Conservation (phyloP, 2,797 vertebrate genomes). For the Xerus rutilus region DNA sequence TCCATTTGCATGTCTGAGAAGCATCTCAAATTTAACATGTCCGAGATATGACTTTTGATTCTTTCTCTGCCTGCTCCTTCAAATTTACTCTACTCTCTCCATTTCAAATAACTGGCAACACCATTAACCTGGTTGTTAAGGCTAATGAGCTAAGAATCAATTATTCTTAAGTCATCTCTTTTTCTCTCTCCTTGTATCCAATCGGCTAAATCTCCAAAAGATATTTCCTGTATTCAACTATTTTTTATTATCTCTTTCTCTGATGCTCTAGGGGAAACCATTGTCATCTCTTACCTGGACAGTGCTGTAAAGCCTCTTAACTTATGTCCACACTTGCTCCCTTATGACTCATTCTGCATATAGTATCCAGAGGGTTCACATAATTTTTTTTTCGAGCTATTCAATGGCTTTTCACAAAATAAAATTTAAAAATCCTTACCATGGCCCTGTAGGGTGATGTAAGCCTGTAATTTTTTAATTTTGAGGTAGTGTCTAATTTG, state of each 20-base stretch:
- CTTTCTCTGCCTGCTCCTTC: not conserved
- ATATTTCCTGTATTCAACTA: not conserved
- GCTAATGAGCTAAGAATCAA: not conserved
- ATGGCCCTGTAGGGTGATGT: too few species aligned
- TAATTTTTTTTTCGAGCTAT: not conserved
- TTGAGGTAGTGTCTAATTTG: not conserved
- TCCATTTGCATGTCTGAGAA: not conserved
- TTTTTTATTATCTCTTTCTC: not conserved
- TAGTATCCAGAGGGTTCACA: not conserved
- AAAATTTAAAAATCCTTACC: constrained; percentile 9
- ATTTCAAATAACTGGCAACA: constrained; percentile 21
- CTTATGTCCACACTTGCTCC: not conserved
- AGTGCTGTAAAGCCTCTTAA: not conserved
- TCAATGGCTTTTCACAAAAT: not conserved
- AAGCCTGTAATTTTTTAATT: not conserved
- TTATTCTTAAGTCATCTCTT: not conserved
- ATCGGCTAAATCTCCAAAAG: not conserved
- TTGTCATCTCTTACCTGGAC: not conserved
- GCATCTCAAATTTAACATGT: not conserved
- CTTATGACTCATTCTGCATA: not conserved
- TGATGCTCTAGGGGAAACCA: not conserved
- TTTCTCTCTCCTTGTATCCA: not conserved
- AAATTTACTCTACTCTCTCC: not conserved
- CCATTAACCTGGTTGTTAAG: not conserved
- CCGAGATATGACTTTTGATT: not conserved